A percentile compares a stretch with the other conserved stretches of the same genome.
phyloP scores from a whole-genome alignment of 1,140 invertebrate species.

The Myzus persicae region DNA sequence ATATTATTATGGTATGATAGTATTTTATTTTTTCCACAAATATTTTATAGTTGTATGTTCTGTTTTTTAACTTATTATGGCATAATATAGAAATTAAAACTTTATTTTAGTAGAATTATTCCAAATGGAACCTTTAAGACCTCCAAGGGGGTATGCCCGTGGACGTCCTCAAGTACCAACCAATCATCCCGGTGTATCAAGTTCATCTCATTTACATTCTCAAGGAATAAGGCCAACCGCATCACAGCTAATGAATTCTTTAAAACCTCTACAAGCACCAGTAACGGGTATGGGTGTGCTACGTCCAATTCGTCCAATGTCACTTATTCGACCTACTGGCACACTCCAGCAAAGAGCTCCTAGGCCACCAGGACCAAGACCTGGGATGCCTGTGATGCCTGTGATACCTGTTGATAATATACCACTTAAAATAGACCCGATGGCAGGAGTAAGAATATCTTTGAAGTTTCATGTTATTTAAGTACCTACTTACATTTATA shows the following conservation, averaged over 20 bases:
- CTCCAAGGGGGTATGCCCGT: background rate
- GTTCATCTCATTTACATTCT: background rate
- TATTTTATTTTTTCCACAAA: no score
- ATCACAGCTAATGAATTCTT: no score
- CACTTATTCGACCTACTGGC: no score
- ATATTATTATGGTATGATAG: no score
- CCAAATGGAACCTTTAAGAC: background rate
- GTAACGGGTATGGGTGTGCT: background rate
- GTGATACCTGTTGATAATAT: no score
- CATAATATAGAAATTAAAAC: background rate
- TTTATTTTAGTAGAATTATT: background rate
- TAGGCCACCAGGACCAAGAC: background rate
- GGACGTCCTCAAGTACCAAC: background rate
- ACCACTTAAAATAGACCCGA: no score
- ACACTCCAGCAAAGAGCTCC: background rate
- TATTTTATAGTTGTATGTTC: no score
- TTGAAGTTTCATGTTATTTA: background rate
- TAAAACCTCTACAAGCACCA: background rate
- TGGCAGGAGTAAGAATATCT: background rate
- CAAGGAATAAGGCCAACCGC: background rate
- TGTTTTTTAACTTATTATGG: no score
- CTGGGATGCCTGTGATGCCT: no score
- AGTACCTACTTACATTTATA: no score
- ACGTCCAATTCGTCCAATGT: background rate
- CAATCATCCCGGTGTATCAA: background rate